phyloP scores from a whole-genome alignment of 2,888 invertebrate species.

The Chymomyza fuscimana region DNA sequence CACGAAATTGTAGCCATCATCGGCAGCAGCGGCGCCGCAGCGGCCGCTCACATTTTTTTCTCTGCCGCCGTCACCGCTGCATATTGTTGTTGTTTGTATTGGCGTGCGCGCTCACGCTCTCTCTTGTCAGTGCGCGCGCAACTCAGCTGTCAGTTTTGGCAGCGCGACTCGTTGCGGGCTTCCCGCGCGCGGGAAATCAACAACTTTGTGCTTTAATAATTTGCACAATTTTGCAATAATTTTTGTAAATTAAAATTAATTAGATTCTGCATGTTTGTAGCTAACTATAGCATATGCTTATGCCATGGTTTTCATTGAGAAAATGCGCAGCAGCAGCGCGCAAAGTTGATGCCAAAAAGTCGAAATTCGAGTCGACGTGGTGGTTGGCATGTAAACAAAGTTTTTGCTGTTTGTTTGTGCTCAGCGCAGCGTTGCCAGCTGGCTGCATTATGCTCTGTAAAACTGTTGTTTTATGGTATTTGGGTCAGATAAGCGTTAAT shows the following conservation, averaged over 20 bases:
- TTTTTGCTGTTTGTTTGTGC: conserved; percentile 58
- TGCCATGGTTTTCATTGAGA: conserved; percentile 58
- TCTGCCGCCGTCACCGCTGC: not conserved
- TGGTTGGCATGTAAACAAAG: conserved; percentile 68
- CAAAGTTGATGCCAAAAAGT: conserved; percentile 68
- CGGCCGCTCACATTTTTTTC: conserved; percentile 36
- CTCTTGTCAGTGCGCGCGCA: conserved; percentile 52
- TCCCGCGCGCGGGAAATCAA: conserved; percentile 78
- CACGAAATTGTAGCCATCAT: conserved; percentile 20
- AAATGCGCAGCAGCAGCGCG: conserved; percentile 31
- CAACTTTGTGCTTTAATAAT: conserved; percentile 60
- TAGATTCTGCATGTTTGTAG: conserved; percentile 61
- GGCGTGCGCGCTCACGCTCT: not conserved
- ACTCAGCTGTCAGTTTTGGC: conserved; percentile 55
- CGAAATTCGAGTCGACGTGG: conserved; percentile 43
- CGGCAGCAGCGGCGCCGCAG: conserved; percentile 29
- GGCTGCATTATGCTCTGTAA: not conserved
- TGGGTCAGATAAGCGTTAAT: not conserved
- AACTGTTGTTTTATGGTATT: not conserved
- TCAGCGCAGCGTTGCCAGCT: conserved; percentile 61
- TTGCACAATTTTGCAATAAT: conserved; percentile 50
- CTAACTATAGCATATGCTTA: conserved; percentile 43
- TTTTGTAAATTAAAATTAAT: conserved; percentile 60
- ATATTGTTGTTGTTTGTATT: not conserved
- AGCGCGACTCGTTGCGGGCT: conserved; percentile 38